phyloP scores from a whole-genome alignment of 2,888 invertebrate genomes.

The Apamea monoglypha region DNA sequence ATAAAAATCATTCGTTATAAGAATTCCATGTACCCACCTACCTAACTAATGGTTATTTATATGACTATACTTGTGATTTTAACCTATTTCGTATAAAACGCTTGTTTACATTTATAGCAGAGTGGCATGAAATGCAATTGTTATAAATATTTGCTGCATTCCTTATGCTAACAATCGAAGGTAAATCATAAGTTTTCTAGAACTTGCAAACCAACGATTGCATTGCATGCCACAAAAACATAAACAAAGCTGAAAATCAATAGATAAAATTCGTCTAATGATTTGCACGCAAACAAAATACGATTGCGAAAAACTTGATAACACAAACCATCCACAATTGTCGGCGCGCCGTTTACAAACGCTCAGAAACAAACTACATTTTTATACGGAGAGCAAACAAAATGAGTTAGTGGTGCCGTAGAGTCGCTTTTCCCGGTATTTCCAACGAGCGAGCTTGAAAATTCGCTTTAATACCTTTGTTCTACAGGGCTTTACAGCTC shows the following conservation, averaged over 20 bases:
- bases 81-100: constrained; percentile 17
- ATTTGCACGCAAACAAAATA: constrained; percentile 72
- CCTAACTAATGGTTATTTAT: neutral
- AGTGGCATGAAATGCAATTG: constrained; percentile 25
- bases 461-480: constrained; percentile 89
- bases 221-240: constrained; percentile 34
- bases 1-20: neutral
- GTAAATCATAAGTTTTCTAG: constrained; percentile 36
- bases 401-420: constrained; percentile 86
- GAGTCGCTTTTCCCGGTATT: constrained; percentile 84
- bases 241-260: constrained; percentile 57
- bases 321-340: constrained; percentile 73
- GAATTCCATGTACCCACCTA: neutral
- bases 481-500: constrained; percentile 87
- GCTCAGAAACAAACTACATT: constrained; percentile 86
- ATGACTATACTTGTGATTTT: constrained; percentile 10
- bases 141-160: constrained; percentile 34
- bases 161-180: constrained; percentile 21
- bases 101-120: constrained; percentile 19
- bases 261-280: constrained; percentile 73
- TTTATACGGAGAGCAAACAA: constrained; percentile 87
- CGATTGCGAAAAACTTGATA: constrained; percentile 77
- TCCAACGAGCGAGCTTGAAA: constrained; percentile 84
- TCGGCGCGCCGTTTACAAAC: constrained; percentile 78
- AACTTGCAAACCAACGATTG: constrained; percentile 22